Conservation (phyloP, 1,140 invertebrate species). For the Chionoecetes opilio region DNA sequence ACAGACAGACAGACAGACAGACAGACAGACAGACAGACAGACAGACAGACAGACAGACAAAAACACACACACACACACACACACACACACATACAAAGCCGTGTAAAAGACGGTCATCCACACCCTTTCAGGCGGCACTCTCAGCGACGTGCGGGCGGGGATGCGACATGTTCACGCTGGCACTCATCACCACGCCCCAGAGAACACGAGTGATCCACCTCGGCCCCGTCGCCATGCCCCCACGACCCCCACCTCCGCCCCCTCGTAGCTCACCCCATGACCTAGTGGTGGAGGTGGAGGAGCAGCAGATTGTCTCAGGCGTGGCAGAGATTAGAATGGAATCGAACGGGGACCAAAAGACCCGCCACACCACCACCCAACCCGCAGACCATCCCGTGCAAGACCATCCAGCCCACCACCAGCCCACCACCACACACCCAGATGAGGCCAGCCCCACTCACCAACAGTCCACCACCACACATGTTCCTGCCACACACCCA, state of each 20-base stretch:
- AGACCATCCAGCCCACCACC: conserved; percentile 78
- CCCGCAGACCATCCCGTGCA: conserved; percentile 80
- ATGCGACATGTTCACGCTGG: conserved; percentile 77
- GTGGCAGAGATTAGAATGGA: not conserved
- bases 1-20: not conserved
- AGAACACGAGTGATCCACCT: conserved; percentile 62
- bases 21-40: not conserved
- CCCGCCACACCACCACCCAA: conserved; percentile 77
- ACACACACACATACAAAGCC: not conserved
- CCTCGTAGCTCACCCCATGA: conserved; percentile 63
- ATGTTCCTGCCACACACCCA: not conserved
- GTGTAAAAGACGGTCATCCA: not conserved
- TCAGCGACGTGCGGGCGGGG: conserved; percentile 71
- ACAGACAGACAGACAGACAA: not conserved
- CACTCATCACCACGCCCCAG: conserved; percentile 74
- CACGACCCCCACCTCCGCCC: conserved; percentile 37
- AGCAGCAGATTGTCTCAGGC: not conserved
- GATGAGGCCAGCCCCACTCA: conserved; percentile 37
- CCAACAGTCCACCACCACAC: not conserved
- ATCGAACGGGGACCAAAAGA: conserved; percentile 24
- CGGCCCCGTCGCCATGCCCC: conserved; percentile 48
- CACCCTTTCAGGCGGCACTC: conserved; percentile 59
- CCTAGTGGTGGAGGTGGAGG: conserved; percentile 66
- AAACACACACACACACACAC: not conserved
- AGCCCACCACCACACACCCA: conserved; percentile 75